Percentiles rank a stretch among this genome's conserved stretches.
Evolutionary conservation across 2,888 invertebrate genomes (phyloP).

Genomic region (Marronus borbonicus): DNA sequence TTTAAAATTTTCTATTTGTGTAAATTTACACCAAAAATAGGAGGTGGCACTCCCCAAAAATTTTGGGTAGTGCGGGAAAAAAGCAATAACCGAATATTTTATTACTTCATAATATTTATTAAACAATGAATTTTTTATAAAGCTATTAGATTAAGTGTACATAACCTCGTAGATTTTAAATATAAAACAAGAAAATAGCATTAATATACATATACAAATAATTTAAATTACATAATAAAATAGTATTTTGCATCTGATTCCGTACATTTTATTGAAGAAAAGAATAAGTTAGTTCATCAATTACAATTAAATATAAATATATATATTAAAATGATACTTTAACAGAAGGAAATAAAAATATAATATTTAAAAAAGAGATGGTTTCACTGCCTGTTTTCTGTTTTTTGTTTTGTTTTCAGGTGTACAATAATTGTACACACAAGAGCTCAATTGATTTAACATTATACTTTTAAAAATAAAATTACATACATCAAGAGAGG

Average conservation of each 20-base stretch:
- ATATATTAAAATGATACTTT: slow-evolving; percentile 23
- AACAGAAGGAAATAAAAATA: slow-evolving; percentile 4
- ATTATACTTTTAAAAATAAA: not conserved
- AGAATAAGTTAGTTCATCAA: slow-evolving; percentile 11
- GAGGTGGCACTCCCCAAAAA: no score
- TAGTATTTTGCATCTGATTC: not conserved
- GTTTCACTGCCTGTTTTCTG: not conserved
- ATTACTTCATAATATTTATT: slow-evolving; percentile 42
- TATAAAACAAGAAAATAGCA: slow-evolving; percentile 28
- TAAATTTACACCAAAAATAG: no score
- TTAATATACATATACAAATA: slow-evolving; percentile 26
- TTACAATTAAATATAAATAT: slow-evolving; percentile 25
- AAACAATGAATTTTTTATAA: slow-evolving; percentile 40
- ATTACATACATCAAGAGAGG: no score
- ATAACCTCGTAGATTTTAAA: slow-evolving; percentile 30
- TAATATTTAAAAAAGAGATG: not conserved
- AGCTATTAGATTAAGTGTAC: slow-evolving; percentile 44
- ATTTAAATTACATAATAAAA: slow-evolving; percentile 28
- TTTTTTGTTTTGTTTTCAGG: not conserved
- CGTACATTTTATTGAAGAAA: slow-evolving; percentile 9
- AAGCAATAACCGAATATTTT: not conserved
- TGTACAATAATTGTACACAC: not conserved
- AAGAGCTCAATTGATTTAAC: not conserved
- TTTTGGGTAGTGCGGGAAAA: not conserved
- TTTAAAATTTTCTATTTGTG: no score